Evolutionary conservation across 2,113 vertebrate genomes (phyloP).

Genomic region (Poicephalus meyeri): DNA sequence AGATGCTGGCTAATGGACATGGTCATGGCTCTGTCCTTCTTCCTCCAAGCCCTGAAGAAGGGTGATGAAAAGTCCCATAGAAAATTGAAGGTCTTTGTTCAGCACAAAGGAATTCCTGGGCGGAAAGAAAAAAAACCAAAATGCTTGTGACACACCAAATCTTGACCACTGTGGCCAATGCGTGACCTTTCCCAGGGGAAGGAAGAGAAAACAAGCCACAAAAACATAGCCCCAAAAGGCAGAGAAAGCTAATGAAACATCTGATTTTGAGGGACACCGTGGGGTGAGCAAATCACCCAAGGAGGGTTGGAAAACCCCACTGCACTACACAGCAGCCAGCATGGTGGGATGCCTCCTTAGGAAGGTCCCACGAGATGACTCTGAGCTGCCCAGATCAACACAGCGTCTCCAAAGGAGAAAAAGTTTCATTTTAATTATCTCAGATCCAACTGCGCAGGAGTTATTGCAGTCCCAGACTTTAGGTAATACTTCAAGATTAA

Average conservation of each 20-base stretch:
- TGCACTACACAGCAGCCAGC: rapidly evolving
- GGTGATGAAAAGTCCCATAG: background rate
- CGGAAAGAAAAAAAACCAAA: background rate
- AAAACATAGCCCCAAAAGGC: background rate
- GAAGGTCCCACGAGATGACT: background rate
- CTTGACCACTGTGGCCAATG: background rate
- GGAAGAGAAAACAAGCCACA: background rate
- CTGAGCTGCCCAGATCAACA: background rate
- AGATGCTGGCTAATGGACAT: background rate
- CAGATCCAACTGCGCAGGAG: background rate
- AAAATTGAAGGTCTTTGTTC: background rate
- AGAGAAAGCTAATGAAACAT: background rate
- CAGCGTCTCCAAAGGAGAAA: background rate
- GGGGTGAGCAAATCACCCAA: background rate
- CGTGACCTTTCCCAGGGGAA: background rate
- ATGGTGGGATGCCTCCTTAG: background rate
- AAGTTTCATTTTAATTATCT: constrained; percentile 21
- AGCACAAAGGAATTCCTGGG: background rate
- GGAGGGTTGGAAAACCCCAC: background rate
- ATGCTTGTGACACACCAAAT: rapidly evolving
- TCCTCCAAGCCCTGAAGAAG: background rate
- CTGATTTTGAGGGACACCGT: background rate
- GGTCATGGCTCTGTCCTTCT: background rate
- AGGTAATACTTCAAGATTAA: constrained; percentile 38
- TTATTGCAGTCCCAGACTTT: background rate